Conservation (phyloP, 2,797 vertebrate genomes). For the Rhinoraja longicauda region DNA sequence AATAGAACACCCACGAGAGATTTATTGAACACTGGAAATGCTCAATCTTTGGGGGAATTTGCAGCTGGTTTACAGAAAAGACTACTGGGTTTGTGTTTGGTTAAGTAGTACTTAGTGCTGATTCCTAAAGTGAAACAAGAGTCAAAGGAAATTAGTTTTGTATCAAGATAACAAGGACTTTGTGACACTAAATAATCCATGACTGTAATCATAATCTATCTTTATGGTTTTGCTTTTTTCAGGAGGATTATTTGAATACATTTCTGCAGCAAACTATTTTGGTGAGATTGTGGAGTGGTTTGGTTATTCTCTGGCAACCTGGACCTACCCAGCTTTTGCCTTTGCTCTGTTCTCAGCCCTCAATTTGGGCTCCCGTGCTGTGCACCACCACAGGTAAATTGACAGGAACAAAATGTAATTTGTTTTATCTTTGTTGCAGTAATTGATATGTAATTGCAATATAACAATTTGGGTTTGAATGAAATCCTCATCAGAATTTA, state of each 20-base stretch:
- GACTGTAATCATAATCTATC: background rate
- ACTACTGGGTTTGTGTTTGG: background rate
- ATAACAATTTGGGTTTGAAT: background rate
- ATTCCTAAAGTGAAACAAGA: too few species aligned
- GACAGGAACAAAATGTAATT: background rate
- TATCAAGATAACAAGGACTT: too few species aligned
- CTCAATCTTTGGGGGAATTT: background rate
- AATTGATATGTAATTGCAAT: background rate
- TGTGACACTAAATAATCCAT: too few species aligned
- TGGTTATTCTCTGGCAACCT: conserved; percentile 74
- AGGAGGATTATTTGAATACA: conserved; percentile 81
- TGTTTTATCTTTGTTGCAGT: background rate
- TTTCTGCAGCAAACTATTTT: conserved; percentile 81
- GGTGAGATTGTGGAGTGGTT: conserved; percentile 86
- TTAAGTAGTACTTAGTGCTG: too few species aligned
- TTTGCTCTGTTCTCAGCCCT: conserved; percentile 75
- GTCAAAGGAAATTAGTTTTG: too few species aligned
- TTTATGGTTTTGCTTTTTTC: conserved; percentile 36
- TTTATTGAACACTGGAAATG: background rate
- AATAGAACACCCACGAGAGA: background rate
- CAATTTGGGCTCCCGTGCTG: conserved; percentile 75
- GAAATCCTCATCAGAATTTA: background rate
- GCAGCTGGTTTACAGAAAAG: background rate
- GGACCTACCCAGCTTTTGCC: conserved; percentile 70
- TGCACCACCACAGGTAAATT: conserved; percentile 77